Evolutionary conservation across 2,113 vertebrate genomes (phyloP).

Genomic region (Oncorhynchus tshawytscha): DNA sequence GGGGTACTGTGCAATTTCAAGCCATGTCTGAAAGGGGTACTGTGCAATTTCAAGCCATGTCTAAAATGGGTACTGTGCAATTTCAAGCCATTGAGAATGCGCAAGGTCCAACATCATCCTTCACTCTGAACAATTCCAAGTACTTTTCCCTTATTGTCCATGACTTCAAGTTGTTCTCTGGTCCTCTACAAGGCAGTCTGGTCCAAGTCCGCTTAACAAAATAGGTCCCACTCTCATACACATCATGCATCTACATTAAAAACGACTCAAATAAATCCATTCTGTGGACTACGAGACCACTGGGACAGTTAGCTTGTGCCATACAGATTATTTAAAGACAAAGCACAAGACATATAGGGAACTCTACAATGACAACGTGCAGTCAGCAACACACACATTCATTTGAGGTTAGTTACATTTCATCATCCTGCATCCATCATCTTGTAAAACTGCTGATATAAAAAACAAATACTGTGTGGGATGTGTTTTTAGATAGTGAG

Average conservation of each 20-base stretch:
- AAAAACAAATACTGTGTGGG: slow-evolving; percentile 1
- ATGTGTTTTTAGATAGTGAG: slow-evolving; percentile 2
- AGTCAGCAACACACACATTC: slow-evolving; percentile 8
- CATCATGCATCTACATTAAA: background rate
- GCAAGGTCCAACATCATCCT: slow-evolving; percentile 3
- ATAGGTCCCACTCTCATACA: slow-evolving; percentile 33
- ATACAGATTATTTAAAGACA: slow-evolving; percentile 18
- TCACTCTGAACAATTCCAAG: background rate
- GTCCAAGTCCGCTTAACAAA: slow-evolving; percentile 30
- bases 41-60: background rate
- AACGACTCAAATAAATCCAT: too few relatives aligned
- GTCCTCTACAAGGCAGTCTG: slow-evolving; percentile 50
- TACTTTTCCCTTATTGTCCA: background rate
- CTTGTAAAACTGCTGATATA: slow-evolving; percentile 6
- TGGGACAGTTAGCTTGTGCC: slow-evolving; percentile 32
- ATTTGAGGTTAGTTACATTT: slow-evolving; percentile 14
- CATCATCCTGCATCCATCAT: slow-evolving; percentile 24
- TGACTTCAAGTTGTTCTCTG: background rate
- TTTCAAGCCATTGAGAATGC: slow-evolving; percentile 33
- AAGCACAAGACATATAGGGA: background rate
- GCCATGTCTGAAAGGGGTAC: too few relatives aligned
- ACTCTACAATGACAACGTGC: background rate
- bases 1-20: too few relatives aligned
- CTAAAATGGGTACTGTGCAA: slow-evolving; percentile 43
- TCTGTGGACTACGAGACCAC: slow-evolving; percentile 3